Percentiles rank a stretch among this genome's conserved stretches.
Conservation (phyloP, 1,140 invertebrate genomes). For the Halesus radiatus region DNA sequence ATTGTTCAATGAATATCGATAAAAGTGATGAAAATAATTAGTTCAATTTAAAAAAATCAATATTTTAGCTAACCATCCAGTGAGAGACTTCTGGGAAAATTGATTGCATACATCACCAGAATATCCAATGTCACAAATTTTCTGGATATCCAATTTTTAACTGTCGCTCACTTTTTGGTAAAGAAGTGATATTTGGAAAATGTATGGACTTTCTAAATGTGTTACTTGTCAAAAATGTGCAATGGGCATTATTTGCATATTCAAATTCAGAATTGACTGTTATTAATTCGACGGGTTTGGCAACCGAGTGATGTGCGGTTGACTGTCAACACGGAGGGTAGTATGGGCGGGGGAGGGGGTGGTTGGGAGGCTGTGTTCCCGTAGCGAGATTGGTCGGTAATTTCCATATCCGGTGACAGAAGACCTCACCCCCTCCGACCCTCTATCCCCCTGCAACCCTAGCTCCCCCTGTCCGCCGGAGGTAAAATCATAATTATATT, state of each 20-base stretch:
- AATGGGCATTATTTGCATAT: not conserved
- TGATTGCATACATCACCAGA: too few species aligned
- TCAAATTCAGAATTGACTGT: not conserved
- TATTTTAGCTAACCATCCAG: too few species aligned
- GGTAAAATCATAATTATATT: slow-evolving; percentile 48
- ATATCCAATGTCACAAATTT: too few species aligned
- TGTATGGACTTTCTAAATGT: too few species aligned
- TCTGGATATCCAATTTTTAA: too few species aligned
- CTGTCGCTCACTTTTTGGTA: too few species aligned
- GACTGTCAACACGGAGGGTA: slow-evolving; percentile 60
- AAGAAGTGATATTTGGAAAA: too few species aligned
- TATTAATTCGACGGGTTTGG: not conserved
- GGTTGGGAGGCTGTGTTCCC: slow-evolving; percentile 21
- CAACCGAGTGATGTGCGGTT: slow-evolving; percentile 29
- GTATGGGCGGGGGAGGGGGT: slow-evolving; percentile 55
- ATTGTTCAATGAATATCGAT: too few species aligned
- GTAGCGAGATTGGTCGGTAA: slow-evolving; percentile 72
- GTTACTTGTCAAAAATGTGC: too few species aligned
- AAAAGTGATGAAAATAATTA: too few species aligned
- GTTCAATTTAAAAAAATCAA: too few species aligned
- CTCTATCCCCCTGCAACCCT: slow-evolving; percentile 46
- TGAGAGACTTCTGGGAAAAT: too few species aligned
- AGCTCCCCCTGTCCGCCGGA: not conserved
- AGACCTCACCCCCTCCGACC: slow-evolving; percentile 43
- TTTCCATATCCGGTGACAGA: slow-evolving; percentile 71